These are phyloP conservation scores for Perizoma flavofasciatum DNA, from an alignment of 2,888 invertebrate species.

Conservation along the genomic window DNA sequence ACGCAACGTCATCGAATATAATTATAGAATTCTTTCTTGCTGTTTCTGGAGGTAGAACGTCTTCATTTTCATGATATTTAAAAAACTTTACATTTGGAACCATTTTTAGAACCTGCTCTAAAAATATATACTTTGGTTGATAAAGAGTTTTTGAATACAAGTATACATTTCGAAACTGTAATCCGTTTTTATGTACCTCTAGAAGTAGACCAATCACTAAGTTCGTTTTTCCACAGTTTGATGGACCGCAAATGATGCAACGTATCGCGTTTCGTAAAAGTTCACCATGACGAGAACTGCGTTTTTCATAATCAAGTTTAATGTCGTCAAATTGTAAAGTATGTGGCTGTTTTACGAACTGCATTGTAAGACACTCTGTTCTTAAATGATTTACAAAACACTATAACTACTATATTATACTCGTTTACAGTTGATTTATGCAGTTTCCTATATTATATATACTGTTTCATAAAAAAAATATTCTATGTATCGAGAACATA, in stretches of 20 bases:
- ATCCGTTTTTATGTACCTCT: slow-evolving; percentile 23
- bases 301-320: too few relatives aligned
- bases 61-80: slow-evolving; percentile 5
- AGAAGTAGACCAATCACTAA: slow-evolving; percentile 32
- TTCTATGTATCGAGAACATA: too few relatives aligned
- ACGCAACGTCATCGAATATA: slow-evolving; percentile 36
- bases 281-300: too few relatives aligned
- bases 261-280: slow-evolving; percentile 29
- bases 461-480: too few relatives aligned
- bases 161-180: slow-evolving; percentile 27
- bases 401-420: too few relatives aligned
- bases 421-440: too few relatives aligned
- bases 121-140: slow-evolving; percentile 23
- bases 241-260: slow-evolving; percentile 34
- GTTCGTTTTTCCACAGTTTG: slow-evolving; percentile 40
- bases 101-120: slow-evolving; percentile 8
- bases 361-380: too few relatives aligned
- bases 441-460: too few relatives aligned
- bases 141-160: slow-evolving; percentile 28
- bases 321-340: too few relatives aligned
- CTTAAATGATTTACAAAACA: too few relatives aligned
- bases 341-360: too few relatives aligned
- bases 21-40: slow-evolving; percentile 28
- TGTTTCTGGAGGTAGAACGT: slow-evolving; percentile 27
- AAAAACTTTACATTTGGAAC: slow-evolving; percentile 13